A percentile compares a stretch with the other conserved stretches of the same genome.
Conservation (phyloP, 2,113 vertebrate genomes). For the Rhegmatorhina hoffmannsi region DNA sequence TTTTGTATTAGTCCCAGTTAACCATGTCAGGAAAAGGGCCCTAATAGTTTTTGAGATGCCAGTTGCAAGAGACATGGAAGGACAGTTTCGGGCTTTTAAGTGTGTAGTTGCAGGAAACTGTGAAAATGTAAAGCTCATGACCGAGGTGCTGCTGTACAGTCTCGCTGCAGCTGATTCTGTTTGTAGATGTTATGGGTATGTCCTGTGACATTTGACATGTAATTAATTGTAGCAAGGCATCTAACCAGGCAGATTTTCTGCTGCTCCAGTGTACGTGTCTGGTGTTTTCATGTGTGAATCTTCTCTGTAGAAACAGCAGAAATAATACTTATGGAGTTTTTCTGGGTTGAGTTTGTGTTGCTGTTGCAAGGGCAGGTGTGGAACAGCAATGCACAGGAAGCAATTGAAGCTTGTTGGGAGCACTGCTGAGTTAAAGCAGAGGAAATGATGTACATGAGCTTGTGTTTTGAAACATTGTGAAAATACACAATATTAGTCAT, state of each 20-base stretch:
- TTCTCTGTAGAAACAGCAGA: not conserved
- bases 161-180: not conserved
- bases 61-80: not conserved
- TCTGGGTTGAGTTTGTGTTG: not conserved
- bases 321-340: not conserved
- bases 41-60: not conserved
- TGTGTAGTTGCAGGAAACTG: not conserved
- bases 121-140: not conserved
- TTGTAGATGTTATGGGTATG: not conserved
- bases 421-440: not conserved
- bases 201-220: not conserved
- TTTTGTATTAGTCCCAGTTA: not conserved
- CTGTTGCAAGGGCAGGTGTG: not conserved
- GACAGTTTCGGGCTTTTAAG: not conserved
- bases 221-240: not conserved
- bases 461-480: not conserved
- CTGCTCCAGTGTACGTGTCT: rapidly evolving
- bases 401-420: not conserved
- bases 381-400: not conserved
- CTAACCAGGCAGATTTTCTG: not conserved
- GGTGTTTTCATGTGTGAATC: not conserved
- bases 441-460: not conserved
- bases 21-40: not conserved
- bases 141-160: not conserved
- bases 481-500: not conserved